Conservation (phyloP, 2,888 invertebrate genomes). For the Phyto melanocephala region DNA sequence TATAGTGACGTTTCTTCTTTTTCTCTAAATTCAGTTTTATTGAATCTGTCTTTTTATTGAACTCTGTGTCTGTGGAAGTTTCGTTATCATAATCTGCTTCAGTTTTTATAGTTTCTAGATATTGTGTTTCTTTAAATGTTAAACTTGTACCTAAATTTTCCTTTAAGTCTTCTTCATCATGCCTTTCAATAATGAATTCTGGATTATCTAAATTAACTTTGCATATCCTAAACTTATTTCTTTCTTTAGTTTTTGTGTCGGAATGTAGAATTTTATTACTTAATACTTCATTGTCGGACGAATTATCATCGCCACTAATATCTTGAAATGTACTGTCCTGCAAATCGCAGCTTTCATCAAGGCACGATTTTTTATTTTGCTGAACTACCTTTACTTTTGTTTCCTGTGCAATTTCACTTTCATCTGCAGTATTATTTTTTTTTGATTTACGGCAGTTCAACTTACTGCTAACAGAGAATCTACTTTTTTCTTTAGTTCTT, state of each 20-base stretch:
- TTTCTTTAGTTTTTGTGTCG: neutral
- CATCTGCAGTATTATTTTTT: neutral
- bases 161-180: neutral
- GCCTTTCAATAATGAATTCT: neutral
- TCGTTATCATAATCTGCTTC: neutral
- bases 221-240: neutral
- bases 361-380: neutral
- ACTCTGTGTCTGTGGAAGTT: conserved; percentile 1
- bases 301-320: neutral
- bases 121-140: neutral
- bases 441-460: conserved; percentile 5
- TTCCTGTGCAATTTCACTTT: neutral
- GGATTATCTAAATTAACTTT: neutral
- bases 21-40: neutral
- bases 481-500: neutral
- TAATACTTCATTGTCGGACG: conserved; percentile 50
- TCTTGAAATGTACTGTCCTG: conserved; percentile 21
- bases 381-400: neutral
- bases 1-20: conserved; percentile 45
- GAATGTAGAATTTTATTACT: conserved; percentile 26
- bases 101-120: conserved; percentile 15
- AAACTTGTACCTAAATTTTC: neutral
- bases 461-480: neutral
- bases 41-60: neutral
- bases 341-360: conserved; percentile 14